Evolutionary conservation across 2,113 vertebrate genomes (phyloP).

Genomic region (Ancistrus triradiatus): DNA sequence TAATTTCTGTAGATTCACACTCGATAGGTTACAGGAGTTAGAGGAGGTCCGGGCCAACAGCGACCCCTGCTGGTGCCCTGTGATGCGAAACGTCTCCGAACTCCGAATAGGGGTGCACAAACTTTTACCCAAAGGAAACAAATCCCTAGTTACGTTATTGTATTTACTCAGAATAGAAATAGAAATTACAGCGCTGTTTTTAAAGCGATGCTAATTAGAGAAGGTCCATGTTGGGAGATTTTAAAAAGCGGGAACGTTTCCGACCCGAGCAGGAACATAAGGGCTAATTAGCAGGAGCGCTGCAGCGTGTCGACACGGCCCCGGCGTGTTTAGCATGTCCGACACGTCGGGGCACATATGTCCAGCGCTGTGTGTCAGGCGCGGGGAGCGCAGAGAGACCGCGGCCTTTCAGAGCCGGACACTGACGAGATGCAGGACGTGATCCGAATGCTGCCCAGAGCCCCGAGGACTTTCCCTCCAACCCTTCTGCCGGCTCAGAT

Average conservation of each 20-base stretch:
- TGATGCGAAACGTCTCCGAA: too few relatives aligned
- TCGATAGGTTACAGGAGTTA: too few relatives aligned
- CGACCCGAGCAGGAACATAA: slow-evolving; percentile 8
- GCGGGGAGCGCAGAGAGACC: neutral
- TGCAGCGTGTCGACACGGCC: neutral
- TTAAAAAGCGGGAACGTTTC: neutral
- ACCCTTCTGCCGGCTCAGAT: too few relatives aligned
- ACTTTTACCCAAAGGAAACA: too few relatives aligned
- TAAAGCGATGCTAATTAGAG: neutral
- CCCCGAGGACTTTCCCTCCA: too few relatives aligned
- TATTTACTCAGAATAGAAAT: neutral
- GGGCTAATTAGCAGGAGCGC: slow-evolving; percentile 17
- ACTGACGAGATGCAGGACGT: slow-evolving; percentile 24
- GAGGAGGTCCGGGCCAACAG: too few relatives aligned
- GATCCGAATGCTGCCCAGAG: slow-evolving; percentile 20
- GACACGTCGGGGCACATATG: slow-evolving; percentile 19
- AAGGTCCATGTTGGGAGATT: neutral
- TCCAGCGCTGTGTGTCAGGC: slow-evolving; percentile 19
- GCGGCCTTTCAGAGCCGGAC: slow-evolving; percentile 11
- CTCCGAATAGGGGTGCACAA: too few relatives aligned
- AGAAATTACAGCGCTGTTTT: neutral
- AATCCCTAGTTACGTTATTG: too few relatives aligned
- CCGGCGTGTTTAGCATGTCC: slow-evolving; percentile 10
- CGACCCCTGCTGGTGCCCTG: too few relatives aligned
- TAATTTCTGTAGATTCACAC: too few relatives aligned